Evolutionary conservation across 2,888 invertebrate species (phyloP).

Genomic region (Dione juno): DNA sequence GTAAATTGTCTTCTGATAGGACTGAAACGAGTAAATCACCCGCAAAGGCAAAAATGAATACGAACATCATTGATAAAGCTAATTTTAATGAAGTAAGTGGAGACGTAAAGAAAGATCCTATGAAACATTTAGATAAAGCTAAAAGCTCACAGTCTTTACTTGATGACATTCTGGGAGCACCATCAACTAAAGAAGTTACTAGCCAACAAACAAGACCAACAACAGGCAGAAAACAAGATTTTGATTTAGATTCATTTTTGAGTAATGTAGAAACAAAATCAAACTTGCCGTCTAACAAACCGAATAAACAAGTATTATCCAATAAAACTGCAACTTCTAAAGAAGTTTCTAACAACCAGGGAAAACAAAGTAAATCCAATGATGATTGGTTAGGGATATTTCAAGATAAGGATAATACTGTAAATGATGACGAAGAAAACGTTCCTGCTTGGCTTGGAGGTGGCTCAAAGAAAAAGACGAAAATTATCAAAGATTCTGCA

Average conservation of each 20-base stretch:
- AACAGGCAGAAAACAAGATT: constrained; percentile 65
- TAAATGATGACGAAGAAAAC: constrained; percentile 58
- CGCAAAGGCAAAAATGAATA: constrained; percentile 58
- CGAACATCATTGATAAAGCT: constrained; percentile 63
- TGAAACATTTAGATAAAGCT: constrained; percentile 63
- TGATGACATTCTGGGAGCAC: constrained; percentile 82
- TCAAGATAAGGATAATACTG: constrained; percentile 62
- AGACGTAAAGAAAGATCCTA: constrained; percentile 56
- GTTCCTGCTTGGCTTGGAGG: constrained; percentile 75
- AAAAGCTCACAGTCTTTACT: constrained; percentile 77
- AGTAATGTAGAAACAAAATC: constrained; percentile 62
- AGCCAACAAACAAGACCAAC: constrained; percentile 54
- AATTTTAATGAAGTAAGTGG: constrained; percentile 60
- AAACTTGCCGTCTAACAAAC: constrained; percentile 53
- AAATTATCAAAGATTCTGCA: constrained; percentile 49
- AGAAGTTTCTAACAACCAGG: constrained; percentile 49
- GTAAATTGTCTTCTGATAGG: constrained; percentile 39
- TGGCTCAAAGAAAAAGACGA: constrained; percentile 64
- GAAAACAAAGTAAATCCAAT: constrained; percentile 60
- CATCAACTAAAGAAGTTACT: constrained; percentile 59
- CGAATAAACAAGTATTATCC: constrained; percentile 51
- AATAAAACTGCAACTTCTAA: constrained; percentile 52
- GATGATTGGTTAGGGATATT: constrained; percentile 80
- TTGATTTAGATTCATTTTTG: constrained; percentile 67
- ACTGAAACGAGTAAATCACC: constrained; percentile 60